Evolutionary conservation across 2,797 vertebrate species (phyloP).

Genomic region (Stomatorhinus walkeri): DNA sequence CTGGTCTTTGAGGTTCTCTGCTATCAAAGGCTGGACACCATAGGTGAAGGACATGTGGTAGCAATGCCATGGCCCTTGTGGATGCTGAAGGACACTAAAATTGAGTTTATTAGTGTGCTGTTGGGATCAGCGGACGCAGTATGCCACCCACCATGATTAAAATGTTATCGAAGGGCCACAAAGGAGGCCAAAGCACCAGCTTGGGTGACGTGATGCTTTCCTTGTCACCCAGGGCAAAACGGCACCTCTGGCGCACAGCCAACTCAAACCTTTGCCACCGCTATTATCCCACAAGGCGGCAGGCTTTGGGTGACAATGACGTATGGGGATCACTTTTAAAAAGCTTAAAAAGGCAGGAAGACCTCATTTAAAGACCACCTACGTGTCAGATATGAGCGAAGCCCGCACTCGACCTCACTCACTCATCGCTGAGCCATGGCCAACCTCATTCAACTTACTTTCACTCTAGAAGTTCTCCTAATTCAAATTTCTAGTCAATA

Average conservation of each 20-base stretch:
- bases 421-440: neutral
- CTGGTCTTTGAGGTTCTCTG: neutral
- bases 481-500: neutral
- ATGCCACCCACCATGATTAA: neutral
- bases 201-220: neutral
- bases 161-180: neutral
- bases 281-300: constrained; percentile 18
- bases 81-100: neutral
- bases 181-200: neutral
- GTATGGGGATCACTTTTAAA: constrained; percentile 30
- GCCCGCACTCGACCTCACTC: neutral
- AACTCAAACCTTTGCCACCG: constrained; percentile 42
- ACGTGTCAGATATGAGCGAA: neutral
- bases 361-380: constrained; percentile 16
- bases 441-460: neutral
- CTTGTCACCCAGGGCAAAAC: neutral
- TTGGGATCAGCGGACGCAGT: neutral
- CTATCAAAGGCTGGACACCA: neutral
- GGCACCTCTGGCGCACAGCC: constrained; percentile 30
- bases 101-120: neutral
- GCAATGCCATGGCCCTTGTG: neutral
- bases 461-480: constrained; percentile 4
- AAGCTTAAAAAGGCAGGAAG: constrained; percentile 4
- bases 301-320: constrained; percentile 30
- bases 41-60: neutral